These are phyloP conservation scores for Dione juno DNA, from an alignment of 2,888 invertebrate species.

Conservation along the genomic window DNA sequence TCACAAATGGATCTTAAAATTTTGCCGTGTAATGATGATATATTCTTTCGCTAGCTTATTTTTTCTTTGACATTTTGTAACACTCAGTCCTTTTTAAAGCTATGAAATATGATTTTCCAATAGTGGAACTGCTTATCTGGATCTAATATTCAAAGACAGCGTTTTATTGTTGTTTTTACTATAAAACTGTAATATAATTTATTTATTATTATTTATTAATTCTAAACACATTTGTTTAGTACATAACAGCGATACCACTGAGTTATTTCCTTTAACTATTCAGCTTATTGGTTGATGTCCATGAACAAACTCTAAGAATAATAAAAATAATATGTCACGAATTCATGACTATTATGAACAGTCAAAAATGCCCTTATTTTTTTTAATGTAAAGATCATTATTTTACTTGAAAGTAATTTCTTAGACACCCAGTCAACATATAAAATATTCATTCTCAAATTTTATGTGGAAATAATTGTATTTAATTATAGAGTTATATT, in stretches of 20 bases:
- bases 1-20: conserved; percentile 2
- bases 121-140: neutral
- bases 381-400: too few relatives aligned
- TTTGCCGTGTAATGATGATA: neutral
- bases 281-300: too few relatives aligned
- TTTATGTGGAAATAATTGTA: too few relatives aligned
- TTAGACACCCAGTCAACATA: neutral
- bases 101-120: neutral
- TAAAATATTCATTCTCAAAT: too few relatives aligned
- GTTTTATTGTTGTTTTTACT: neutral
- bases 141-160: neutral
- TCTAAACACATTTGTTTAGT: too few relatives aligned
- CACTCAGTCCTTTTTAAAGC: neutral
- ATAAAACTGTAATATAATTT: neutral
- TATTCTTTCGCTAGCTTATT: neutral
- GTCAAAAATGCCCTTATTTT: too few relatives aligned
- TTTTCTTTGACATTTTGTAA: neutral
- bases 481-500: too few relatives aligned
- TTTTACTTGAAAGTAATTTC: neutral
- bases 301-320: too few relatives aligned
- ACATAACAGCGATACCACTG: too few relatives aligned
- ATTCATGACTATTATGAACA: too few relatives aligned
- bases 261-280: too few relatives aligned
- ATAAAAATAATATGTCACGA: too few relatives aligned
- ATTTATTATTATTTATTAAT: neutral